These are phyloP conservation scores for Melanotaenia boesemani DNA, from an alignment of 2,797 vertebrate genomes.

Conservation along the genomic window DNA sequence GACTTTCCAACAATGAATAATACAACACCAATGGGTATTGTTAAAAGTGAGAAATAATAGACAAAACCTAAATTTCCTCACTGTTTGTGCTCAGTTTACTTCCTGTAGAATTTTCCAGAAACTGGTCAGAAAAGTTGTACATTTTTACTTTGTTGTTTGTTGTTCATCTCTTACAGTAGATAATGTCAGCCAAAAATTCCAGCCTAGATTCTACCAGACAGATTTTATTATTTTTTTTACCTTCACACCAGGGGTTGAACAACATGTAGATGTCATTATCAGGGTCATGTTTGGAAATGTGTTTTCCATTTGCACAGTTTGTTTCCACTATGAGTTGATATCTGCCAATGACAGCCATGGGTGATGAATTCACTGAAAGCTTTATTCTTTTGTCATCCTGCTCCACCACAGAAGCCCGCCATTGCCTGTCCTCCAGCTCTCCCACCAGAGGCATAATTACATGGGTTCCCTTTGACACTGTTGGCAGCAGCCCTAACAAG, in stretches of 20 bases:
- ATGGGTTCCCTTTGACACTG: slow-evolving; percentile 84
- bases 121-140: neutral
- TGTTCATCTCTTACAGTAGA: no score
- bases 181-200: no score
- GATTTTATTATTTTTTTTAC: slow-evolving; percentile 66
- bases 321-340: slow-evolving; percentile 86
- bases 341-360: slow-evolving; percentile 83
- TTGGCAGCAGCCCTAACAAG: slow-evolving; percentile 74
- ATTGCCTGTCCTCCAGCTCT: slow-evolving; percentile 70
- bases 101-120: slow-evolving; percentile 1
- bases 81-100: neutral
- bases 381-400: slow-evolving; percentile 67
- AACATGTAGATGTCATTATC: slow-evolving; percentile 85
- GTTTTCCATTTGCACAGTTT: slow-evolving; percentile 63
- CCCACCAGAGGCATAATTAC: slow-evolving; percentile 82
- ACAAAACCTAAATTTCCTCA: no score
- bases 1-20: neutral
- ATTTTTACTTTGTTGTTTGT: no score
- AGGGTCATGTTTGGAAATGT: slow-evolving; percentile 72
- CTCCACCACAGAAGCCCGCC: slow-evolving; percentile 84
- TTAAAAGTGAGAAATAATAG: no score
- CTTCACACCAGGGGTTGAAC: slow-evolving; percentile 92
- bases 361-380: slow-evolving; percentile 82
- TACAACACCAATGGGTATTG: neutral
- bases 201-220: no score